Evolutionary conservation across 2,113 vertebrate genomes (phyloP).

Genomic region (Arothron firmamentum): DNA sequence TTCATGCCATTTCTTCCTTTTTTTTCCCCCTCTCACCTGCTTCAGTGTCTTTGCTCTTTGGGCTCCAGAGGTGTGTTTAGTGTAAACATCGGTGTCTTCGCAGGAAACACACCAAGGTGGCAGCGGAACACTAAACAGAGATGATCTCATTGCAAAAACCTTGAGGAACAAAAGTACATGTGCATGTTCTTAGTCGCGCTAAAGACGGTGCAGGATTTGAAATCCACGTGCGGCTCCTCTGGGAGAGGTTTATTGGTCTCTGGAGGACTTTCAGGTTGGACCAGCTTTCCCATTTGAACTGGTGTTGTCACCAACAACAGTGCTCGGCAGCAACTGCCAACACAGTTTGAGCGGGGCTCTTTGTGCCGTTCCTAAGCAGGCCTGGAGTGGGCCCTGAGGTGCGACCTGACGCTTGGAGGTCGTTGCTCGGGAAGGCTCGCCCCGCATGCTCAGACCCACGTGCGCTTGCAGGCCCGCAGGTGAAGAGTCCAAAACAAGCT

Average conservation of each 20-base stretch:
- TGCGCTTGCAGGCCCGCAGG: slow-evolving; percentile 21
- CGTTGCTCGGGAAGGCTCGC: slow-evolving; percentile 8
- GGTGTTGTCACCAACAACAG: slow-evolving; percentile 47
- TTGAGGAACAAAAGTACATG: no score
- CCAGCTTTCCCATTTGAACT: slow-evolving; percentile 42
- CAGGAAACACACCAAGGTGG: neutral
- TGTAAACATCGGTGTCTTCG: slow-evolving; percentile 15
- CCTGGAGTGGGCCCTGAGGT: no score
- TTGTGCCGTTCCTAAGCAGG: no score
- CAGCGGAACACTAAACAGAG: neutral
- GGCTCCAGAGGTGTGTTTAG: slow-evolving; percentile 18
- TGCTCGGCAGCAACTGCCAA: slow-evolving; percentile 40
- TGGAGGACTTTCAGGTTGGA: slow-evolving; percentile 52
- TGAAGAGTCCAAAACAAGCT: slow-evolving; percentile 25
- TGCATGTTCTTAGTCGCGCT: neutral
- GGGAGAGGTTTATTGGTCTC: slow-evolving; percentile 34
- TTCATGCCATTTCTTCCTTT: neutral
- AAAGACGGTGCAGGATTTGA: neutral
- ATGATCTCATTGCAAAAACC: no score
- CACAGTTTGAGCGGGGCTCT: slow-evolving; percentile 12
- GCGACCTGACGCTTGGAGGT: neutral
- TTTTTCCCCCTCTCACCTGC: neutral
- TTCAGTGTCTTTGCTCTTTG: neutral
- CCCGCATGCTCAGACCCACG: slow-evolving; percentile 14
- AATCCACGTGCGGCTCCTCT: slow-evolving; percentile 11